Percentiles rank a stretch among this genome's conserved stretches.
phyloP scores from a whole-genome alignment of 1,140 invertebrate genomes.

The Diachasmimorpha longicaudata region DNA sequence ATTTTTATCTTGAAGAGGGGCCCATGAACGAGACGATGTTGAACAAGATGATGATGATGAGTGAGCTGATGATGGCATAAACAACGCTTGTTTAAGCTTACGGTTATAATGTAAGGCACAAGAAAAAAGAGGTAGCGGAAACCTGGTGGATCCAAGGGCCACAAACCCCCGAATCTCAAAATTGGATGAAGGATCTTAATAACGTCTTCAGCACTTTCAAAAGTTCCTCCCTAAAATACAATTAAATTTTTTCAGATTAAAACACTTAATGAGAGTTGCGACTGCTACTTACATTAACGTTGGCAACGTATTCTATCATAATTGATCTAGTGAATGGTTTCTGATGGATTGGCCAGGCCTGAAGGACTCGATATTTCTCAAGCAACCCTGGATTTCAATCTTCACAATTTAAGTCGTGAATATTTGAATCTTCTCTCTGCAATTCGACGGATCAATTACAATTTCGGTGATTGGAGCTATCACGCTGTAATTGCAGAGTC shows the following conservation, averaged over 20 bases:
- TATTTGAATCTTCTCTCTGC: no score
- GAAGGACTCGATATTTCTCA: not conserved
- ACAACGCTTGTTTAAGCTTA: no score
- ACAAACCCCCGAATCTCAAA: slow-evolving; percentile 35
- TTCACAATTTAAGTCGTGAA: not conserved
- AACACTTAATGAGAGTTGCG: no score
- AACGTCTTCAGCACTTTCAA: slow-evolving; percentile 13
- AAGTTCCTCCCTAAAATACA: not conserved
- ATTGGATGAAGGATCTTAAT: slow-evolving; percentile 28
- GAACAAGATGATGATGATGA: no score
- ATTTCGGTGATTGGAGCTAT: no score
- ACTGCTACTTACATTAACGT: not conserved
- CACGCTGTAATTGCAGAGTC: no score
- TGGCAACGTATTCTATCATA: not conserved
- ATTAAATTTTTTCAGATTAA: no score
- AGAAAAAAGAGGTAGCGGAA: slow-evolving; percentile 20
- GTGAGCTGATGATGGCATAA: no score
- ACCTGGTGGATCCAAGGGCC: slow-evolving; percentile 33
- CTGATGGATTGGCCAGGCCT: not conserved
- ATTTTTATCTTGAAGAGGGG: no score
- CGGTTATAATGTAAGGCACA: not conserved
- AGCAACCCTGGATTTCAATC: no score
- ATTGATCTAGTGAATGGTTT: not conserved
- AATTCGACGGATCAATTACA: no score
- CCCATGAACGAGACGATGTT: no score